Base-by-base conservation (phyloP, 1,140 invertebrate species). In the Zaprionus lachaisei region DNA sequence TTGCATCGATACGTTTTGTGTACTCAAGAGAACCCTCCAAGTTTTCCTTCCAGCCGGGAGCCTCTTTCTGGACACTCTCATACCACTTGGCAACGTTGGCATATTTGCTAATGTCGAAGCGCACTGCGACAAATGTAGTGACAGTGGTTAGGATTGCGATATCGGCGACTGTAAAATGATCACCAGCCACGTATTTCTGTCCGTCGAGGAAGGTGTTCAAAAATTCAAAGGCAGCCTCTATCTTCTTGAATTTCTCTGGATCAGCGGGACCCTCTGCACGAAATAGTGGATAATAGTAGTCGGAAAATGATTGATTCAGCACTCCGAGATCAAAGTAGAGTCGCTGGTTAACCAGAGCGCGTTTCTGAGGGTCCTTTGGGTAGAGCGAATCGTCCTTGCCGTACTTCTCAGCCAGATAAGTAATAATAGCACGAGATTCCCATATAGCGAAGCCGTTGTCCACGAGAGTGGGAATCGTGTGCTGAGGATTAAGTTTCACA, bases 41-140 rank as follows among this genome's bases (percentile, higher is more conserved):
- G 81, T 97, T 97, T 47, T 95, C 94, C 79, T 96, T 95, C 92
- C 96, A 97, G 15, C 95, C 96, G 0, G 96, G 95, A 15, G 95
- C 94, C 2, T 94, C 94, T n/a, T 92, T 92, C 90, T 96, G 96
- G 96, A 44, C 96, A 94, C 72, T 94, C 15, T 95, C 94, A 72
- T 95, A 94, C 96, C 96, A 97, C 68, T 94, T 94, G 34, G 71
- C 83, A 24, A 97, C 94, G 72, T 97, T 96, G 4, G 94, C 90
- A 87, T 95, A 97, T 70, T 94, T 94, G 20, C 94, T 93, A 26
- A 96, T 84, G 77, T 96, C 94, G 47, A 95, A 95, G 15, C 94
- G 94, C 1, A 95, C 92, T 0, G 94, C 95, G 89, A 97, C 94
- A 62, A 77, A 93, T 61, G 95, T 96, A 5, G 95, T 95, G 14